Percentiles rank a stretch among this genome's conserved stretches.
Conservation (phyloP, 2,797 vertebrate genomes). For the Propithecus deckenii region DNA sequence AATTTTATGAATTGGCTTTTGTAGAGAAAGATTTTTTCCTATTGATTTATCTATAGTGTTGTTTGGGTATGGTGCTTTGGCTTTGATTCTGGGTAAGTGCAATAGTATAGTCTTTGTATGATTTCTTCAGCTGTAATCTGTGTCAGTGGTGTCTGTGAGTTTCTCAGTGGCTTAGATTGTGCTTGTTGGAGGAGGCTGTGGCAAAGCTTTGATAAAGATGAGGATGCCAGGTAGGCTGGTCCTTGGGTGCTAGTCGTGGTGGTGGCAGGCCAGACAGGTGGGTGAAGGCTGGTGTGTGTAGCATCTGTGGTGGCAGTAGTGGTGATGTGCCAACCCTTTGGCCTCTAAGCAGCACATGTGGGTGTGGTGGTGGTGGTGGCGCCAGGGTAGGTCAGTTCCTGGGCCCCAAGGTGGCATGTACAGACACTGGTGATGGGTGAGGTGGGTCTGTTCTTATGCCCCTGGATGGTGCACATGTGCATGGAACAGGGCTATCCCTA, state of each 20-base stretch:
- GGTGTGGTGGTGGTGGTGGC: not conserved
- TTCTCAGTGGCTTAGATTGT: not conserved
- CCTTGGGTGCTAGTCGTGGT: not conserved
- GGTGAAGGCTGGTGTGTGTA: not conserved
- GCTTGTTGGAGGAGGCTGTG: not conserved
- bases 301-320: not conserved
- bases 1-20: not conserved
- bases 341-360: not conserved
- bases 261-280: not conserved
- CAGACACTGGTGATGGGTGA: not conserved
- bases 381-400: not conserved
- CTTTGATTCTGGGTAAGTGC: not conserved
- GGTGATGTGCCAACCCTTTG: not conserved
- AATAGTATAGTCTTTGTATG: not conserved
- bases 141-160: not conserved
- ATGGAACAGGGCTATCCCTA: not conserved
- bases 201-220: not conserved
- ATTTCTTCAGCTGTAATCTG: not conserved
- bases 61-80: not conserved
- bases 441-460: not conserved
- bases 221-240: not conserved
- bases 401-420: not conserved
- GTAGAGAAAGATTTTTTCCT: not conserved
- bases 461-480: not conserved
- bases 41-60: not conserved